phyloP scores from a whole-genome alignment of 23 tunicate species.

The Trididemnum miniatum region DNA sequence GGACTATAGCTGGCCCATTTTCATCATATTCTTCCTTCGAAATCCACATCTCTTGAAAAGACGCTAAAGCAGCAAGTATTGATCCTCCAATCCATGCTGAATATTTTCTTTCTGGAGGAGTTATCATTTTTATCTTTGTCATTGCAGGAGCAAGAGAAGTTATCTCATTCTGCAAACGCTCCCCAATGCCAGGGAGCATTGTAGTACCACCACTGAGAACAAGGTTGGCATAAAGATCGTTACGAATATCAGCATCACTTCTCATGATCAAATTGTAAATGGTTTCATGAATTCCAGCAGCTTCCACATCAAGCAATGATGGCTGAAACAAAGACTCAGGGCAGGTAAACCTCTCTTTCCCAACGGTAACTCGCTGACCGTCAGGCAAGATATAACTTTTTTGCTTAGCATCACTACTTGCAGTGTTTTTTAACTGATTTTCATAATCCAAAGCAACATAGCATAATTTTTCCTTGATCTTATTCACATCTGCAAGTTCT shows the following conservation, averaged over 20 bases:
- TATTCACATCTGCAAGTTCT: neutral
- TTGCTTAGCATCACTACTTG: neutral
- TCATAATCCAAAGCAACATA: neutral
- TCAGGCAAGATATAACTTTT: slow-evolving; percentile 70
- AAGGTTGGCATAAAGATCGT: slow-evolving; percentile 74
- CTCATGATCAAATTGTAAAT: slow-evolving; percentile 81
- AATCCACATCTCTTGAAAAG: neutral
- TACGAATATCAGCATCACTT: slow-evolving; percentile 74
- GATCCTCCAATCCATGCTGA: slow-evolving; percentile 9
- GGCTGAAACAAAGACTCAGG: slow-evolving; percentile 84
- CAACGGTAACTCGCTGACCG: slow-evolving; percentile 75
- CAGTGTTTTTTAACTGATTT: neutral
- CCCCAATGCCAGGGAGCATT: slow-evolving; percentile 61
- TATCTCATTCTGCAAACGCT: neutral
- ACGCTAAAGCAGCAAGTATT: neutral
- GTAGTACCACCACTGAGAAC: slow-evolving; percentile 81
- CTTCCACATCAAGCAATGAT: slow-evolving; percentile 70
- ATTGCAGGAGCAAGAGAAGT: neutral
- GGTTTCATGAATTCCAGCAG: slow-evolving; percentile 83
- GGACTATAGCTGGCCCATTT: neutral
- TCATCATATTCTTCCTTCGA: slow-evolving; percentile 7
- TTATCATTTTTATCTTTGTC: neutral
- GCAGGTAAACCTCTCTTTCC: slow-evolving; percentile 81
- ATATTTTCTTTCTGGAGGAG: neutral
- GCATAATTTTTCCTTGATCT: neutral